Base-by-base conservation (phyloP, 2,113 vertebrate species). In the Crocuta crocuta region DNA sequence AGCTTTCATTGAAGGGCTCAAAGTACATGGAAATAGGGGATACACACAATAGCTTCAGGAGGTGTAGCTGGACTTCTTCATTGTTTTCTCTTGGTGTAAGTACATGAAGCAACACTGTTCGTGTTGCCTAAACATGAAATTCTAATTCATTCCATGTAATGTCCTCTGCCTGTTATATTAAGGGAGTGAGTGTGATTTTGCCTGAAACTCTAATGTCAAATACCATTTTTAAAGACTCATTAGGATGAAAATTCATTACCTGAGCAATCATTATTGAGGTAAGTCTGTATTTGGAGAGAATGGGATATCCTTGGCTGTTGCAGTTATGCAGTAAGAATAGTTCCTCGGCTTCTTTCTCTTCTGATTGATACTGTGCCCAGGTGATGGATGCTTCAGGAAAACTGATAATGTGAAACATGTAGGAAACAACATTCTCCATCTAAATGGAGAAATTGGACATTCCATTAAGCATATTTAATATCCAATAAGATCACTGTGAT, bases 371-470 rank as follows among this genome's bases (percentile, higher is more conserved):
- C 4, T 65, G 3, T 65, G 8, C 10, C 65, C 58, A 68, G 4
- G 71, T 39, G 31, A 61, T 45, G 33, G 28, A 71, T 31, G 39
- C 33, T 73, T 78, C 31, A 43, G 53, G n/a, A 90, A 96, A 83
- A 86, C 5, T 45, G 58, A 35, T 28, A 17, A 82, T 15, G 17
- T 28, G 65, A 88, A 84, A 50, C 23, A 89, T 11, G 19, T 80
- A 31, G 28, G 2, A 13, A 85, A 48, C 35, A 61, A 50, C 4
- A 73, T 80, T 80, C 21, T 95, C 48, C 35, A 0, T 53, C 39
- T 89, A 26, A 13, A 5, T 92, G 35, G 71, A 94, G 55, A 95
- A 91, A 21, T 7, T 89, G n/a, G 24, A 92, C 76, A 94, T 81
- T 58, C 23, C 45, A 43, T 53, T 83, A 87, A 73, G 15, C n/a